These are phyloP conservation scores for Minunthozetes semirufus DNA, from an alignment of 2,888 invertebrate species.

Conservation along the genomic window DNA sequence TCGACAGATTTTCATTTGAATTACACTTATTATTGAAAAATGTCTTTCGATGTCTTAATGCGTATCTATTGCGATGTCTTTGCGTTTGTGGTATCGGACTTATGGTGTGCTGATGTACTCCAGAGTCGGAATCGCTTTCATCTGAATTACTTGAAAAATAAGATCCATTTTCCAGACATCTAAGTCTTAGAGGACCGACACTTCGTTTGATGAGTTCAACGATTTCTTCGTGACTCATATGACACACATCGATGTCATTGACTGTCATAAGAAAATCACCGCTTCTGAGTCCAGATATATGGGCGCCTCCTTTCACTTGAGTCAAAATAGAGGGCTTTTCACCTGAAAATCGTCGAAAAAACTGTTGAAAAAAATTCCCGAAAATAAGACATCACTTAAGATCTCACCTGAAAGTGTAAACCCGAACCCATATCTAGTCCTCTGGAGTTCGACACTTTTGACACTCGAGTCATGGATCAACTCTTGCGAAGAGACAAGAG, in stretches of 20 bases:
- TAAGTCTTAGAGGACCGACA: constrained; percentile 70
- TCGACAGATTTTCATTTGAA: neutral
- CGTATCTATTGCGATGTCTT: neutral
- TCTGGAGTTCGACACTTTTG: neutral
- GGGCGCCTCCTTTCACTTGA: constrained; percentile 62
- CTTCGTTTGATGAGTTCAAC: constrained; percentile 82
- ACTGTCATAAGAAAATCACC: constrained; percentile 89
- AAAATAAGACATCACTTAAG: neutral
- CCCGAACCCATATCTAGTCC: neutral
- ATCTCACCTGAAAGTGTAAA: neutral
- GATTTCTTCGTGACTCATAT: constrained; percentile 85
- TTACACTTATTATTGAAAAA: neutral
- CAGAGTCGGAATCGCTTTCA: constrained; percentile 27
- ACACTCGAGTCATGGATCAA: neutral
- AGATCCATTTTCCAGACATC: constrained; percentile 72
- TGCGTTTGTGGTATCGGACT: neutral
- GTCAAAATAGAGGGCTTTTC: constrained; percentile 8
- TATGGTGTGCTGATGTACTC: neutral
- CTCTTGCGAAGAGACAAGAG: neutral
- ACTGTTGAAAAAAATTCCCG: neutral
- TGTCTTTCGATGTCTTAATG: neutral
- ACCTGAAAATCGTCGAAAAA: neutral
- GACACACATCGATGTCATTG: constrained; percentile 82
- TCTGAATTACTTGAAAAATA: constrained; percentile 58
- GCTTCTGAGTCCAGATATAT: constrained; percentile 77